Conservation (phyloP, 1,140 invertebrate genomes). For the Portunus trituberculatus region DNA sequence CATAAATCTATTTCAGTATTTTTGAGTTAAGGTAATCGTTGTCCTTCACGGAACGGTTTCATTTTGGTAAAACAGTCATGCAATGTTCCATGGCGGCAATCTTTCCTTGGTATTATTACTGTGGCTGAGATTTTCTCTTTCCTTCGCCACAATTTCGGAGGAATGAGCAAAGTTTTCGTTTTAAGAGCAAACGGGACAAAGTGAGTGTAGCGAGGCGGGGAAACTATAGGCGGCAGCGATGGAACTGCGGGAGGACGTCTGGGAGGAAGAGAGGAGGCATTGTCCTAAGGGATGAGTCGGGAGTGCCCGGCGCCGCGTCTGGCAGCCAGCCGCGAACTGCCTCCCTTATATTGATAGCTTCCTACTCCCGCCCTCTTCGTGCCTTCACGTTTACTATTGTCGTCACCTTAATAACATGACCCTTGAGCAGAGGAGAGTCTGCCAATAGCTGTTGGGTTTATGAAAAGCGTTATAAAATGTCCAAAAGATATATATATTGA, state of each 20-base stretch:
- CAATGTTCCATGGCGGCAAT: not conserved
- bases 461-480: conserved; percentile 10
- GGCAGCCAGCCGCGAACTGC: not conserved
- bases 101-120: not conserved
- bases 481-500: not conserved
- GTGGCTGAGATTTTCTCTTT: not conserved
- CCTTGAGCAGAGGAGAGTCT: not conserved
- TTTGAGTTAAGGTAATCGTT: not conserved
- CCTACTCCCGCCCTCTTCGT: not conserved
- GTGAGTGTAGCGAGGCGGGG: not conserved
- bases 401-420: not conserved
- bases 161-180: not conserved
- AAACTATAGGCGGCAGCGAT: not conserved
- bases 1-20: not conserved
- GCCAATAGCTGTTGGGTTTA: not conserved
- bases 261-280: not conserved
- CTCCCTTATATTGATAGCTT: not conserved
- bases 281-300: too few species aligned
- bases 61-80: too few species aligned
- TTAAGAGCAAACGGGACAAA: not conserved
- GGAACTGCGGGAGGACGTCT: not conserved
- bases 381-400: not conserved
- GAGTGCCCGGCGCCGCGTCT: too few species aligned
- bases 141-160: not conserved
- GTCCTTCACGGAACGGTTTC: too few species aligned